Percentiles rank a stretch among this genome's conserved stretches.
Evolutionary conservation across 1,140 invertebrate species (phyloP).

Genomic region (Araneus ventricosus): DNA sequence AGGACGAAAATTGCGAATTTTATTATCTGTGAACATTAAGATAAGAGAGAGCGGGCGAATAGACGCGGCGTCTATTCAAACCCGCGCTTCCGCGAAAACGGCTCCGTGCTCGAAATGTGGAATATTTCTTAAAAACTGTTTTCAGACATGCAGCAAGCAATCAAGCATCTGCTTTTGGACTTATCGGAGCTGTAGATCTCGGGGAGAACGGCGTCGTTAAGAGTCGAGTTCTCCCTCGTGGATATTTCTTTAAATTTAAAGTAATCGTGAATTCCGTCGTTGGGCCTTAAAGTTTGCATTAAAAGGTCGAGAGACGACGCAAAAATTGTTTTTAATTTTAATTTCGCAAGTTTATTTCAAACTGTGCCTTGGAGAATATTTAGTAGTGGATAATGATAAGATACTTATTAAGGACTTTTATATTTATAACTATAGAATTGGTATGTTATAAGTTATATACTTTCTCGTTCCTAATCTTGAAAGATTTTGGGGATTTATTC

Average conservation of each 20-base stretch:
- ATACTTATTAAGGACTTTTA: no score
- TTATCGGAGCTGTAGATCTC: neutral
- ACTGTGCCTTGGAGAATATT: no score
- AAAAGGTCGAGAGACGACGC: neutral
- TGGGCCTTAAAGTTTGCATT: neutral
- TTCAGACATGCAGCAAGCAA: constrained; percentile 8
- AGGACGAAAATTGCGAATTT: constrained; percentile 64
- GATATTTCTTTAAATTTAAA: neutral
- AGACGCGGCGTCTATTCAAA: constrained; percentile 19
- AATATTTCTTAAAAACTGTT: constrained; percentile 68
- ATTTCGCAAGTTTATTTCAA: neutral
- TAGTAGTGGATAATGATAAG: no score
- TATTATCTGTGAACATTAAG: constrained; percentile 68
- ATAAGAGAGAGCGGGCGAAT: constrained; percentile 22
- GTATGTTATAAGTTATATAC: no score
- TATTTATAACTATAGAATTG: no score
- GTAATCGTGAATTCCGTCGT: neutral
- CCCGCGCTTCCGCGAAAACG: constrained; percentile 14
- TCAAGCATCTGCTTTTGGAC: constrained; percentile 38
- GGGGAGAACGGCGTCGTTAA: neutral
- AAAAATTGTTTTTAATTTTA: neutral
- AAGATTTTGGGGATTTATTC: no score
- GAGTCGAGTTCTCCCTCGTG: neutral
- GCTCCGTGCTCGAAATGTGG: neutral
- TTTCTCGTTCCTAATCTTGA: no score